Evolutionary conservation across 1,140 invertebrate species (phyloP).

Genomic region (Drosophila subobscura): DNA sequence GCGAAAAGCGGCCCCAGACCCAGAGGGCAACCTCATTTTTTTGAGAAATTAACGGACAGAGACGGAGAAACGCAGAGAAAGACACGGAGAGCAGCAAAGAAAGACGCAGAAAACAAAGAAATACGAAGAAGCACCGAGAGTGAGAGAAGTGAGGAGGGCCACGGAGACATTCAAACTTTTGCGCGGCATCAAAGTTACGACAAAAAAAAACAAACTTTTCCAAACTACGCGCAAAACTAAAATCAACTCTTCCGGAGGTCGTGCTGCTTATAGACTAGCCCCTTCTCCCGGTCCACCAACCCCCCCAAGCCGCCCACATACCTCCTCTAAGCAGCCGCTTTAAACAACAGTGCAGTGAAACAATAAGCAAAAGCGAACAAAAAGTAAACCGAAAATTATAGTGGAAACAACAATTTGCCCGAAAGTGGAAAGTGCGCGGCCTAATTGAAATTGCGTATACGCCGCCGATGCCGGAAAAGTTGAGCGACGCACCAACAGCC

Average conservation of each 20-base stretch:
- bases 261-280: too few relatives aligned
- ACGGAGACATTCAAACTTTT: conserved; percentile 30
- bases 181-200: conserved; percentile 9
- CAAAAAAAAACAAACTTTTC: conserved; percentile 40
- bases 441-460: conserved; percentile 68
- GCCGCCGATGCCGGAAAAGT: conserved; percentile 26
- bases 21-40: too few relatives aligned
- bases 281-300: not conserved
- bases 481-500: not conserved
- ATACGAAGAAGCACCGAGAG: too few relatives aligned
- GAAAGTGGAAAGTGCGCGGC: conserved; percentile 51
- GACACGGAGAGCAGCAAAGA: too few relatives aligned
- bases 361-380: conserved; percentile 18
- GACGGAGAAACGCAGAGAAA: too few relatives aligned
- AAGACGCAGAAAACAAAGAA: too few relatives aligned
- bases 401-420: conserved; percentile 1
- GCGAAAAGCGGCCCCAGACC: conserved; percentile 15
- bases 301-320: conserved; percentile 3
- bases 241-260: conserved; percentile 13
- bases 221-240: conserved; percentile 57
- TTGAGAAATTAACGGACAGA: not conserved
- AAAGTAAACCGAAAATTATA: conserved; percentile 22
- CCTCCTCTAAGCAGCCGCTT: too few relatives aligned
- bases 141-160: not conserved
- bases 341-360: not conserved